Percentiles rank a stretch among this genome's conserved stretches.
phyloP scores from a whole-genome alignment of 2,888 invertebrate genomes.

The Ommatoiulus sabulosus region DNA sequence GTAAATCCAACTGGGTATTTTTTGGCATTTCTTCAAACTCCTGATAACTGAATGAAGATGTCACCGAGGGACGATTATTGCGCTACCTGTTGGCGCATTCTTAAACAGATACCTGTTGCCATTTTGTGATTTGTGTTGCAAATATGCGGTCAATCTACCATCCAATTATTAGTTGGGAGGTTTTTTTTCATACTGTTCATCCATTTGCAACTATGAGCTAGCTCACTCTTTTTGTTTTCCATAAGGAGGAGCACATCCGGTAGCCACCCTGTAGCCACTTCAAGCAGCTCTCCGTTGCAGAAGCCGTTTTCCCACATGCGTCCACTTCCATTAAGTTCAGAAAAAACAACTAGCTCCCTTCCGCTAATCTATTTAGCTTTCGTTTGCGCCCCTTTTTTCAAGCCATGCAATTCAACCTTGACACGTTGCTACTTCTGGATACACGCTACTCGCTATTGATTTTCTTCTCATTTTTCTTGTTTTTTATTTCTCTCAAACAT shows the following conservation, averaged over 20 bases:
- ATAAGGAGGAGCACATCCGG: too few relatives aligned
- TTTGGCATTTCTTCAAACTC: too few relatives aligned
- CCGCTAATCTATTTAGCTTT: constrained; percentile 35
- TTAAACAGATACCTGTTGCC: too few relatives aligned
- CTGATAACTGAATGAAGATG: too few relatives aligned
- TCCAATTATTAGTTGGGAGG: too few relatives aligned
- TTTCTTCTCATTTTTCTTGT: constrained; percentile 39
- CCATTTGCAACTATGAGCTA: neutral
- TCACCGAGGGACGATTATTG: too few relatives aligned
- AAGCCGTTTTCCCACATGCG: neutral
- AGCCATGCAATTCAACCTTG: neutral
- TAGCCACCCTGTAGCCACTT: neutral
- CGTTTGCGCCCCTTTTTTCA: constrained; percentile 15
- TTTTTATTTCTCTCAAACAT: neutral
- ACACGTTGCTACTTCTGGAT: constrained; percentile 40
- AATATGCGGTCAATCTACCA: too few relatives aligned
- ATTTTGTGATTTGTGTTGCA: too few relatives aligned
- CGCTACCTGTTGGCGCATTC: too few relatives aligned
- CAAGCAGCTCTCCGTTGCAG: neutral
- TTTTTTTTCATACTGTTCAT: too few relatives aligned
- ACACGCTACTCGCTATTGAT: constrained; percentile 35
- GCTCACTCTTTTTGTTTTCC: too few relatives aligned
- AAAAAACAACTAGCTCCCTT: constrained; percentile 17
- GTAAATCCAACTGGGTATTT: too few relatives aligned
- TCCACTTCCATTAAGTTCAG: neutral